phyloP scores from a whole-genome alignment of 2,113 vertebrate species.

The Eubucco bourcierii region DNA sequence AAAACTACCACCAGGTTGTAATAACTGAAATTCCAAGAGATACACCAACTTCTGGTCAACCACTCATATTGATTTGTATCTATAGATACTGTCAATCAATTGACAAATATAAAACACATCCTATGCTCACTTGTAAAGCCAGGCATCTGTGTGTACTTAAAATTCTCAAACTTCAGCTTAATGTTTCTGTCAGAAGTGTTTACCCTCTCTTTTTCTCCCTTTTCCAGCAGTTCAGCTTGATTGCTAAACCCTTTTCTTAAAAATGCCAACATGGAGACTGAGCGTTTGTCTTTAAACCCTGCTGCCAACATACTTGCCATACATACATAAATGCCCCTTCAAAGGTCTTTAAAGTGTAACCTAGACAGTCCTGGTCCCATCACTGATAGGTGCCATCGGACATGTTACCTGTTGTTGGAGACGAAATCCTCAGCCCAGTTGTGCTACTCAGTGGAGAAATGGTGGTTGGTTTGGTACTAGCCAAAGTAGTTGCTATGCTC shows the following conservation, averaged over 20 bases:
- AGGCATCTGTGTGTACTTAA: not conserved
- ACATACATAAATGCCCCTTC: not conserved
- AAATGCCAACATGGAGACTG: not conserved
- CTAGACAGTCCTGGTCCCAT: not conserved
- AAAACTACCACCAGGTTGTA: not conserved
- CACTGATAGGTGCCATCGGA: not conserved
- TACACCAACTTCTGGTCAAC: not conserved
- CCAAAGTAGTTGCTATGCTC: not conserved
- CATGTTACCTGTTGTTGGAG: conserved; percentile 64
- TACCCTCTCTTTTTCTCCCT: not conserved
- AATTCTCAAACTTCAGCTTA: not conserved
- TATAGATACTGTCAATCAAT: accelerated
- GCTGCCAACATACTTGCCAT: not conserved
- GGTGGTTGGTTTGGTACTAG: conserved; percentile 30
- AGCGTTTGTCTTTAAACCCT: not conserved
- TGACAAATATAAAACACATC: not conserved
- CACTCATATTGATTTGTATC: not conserved
- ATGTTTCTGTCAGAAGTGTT: not conserved
- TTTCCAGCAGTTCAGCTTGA: not conserved
- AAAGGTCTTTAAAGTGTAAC: not conserved
- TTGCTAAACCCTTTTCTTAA: not conserved
- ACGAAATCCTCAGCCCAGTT: accelerated
- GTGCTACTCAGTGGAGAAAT: not conserved
- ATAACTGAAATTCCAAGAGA: not conserved
- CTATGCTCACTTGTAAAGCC: not conserved